These are phyloP conservation scores for Clivina fossor DNA, from an alignment of 2,888 invertebrate species.

Conservation along the genomic window DNA sequence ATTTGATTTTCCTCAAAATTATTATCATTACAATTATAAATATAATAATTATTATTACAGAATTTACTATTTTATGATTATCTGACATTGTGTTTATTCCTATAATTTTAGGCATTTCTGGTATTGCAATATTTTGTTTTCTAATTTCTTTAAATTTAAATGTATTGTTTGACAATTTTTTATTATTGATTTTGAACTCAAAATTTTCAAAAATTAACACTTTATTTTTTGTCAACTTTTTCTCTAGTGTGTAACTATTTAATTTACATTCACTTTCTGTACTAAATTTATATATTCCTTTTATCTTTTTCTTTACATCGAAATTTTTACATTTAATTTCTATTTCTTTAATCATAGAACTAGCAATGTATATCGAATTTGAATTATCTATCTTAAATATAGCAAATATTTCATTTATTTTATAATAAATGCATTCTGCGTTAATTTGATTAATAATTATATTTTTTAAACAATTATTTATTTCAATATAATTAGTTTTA, in stretches of 20 bases:
- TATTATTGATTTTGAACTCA: neutral
- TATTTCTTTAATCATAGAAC: neutral
- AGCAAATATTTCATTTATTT: neutral
- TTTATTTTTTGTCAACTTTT: neutral
- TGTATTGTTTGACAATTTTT: neutral
- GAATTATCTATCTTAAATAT: neutral
- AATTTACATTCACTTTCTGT: neutral
- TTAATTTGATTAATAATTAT: neutral
- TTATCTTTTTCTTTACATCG: neutral
- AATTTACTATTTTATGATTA: neutral
- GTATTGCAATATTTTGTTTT: neutral
- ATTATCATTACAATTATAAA: neutral
- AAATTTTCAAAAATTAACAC: neutral
- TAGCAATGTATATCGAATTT: neutral
- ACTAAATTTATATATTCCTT: neutral
- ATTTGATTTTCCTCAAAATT: neutral
- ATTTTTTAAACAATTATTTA: neutral
- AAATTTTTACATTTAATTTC: neutral
- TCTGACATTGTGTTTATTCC: neutral
- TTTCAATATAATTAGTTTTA: constrained; percentile 1
- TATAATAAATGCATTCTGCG: neutral
- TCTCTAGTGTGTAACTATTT: neutral
- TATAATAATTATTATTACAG: neutral
- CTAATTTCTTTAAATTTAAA: neutral
- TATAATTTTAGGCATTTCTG: neutral